phyloP scores from a whole-genome alignment of 92 coral and sea anemone species.

The Umimayanthus kanabou region DNA sequence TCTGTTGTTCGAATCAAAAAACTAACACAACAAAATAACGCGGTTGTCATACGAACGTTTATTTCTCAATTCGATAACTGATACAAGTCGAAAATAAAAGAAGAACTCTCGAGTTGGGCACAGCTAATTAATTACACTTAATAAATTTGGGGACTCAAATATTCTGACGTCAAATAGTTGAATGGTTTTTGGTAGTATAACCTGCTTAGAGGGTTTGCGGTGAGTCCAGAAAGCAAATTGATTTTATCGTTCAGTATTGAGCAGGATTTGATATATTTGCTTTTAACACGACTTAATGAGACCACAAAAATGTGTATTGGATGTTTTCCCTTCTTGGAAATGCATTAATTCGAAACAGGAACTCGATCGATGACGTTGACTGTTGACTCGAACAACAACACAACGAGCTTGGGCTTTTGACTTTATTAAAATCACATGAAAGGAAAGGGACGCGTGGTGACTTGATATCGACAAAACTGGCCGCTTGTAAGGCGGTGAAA shows the following conservation, averaged over 20 bases:
- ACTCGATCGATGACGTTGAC: neutral
- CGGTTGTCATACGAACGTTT: neutral
- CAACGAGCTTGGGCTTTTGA: neutral
- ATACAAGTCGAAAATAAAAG: neutral
- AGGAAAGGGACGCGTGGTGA: neutral
- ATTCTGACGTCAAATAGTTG: neutral
- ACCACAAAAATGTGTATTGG: constrained; percentile 17
- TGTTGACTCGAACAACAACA: neutral
- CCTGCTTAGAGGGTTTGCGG: constrained; percentile 33
- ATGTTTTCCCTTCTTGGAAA: neutral
- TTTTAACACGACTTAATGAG: neutral
- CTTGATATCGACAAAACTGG: neutral
- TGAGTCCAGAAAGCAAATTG: neutral
- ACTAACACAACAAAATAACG: neutral
- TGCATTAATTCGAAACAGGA: neutral
- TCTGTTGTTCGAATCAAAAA: neutral
- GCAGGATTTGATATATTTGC: constrained; percentile 9
- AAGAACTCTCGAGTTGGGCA: neutral
- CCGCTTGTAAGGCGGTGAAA: neutral
- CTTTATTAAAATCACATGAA: neutral
- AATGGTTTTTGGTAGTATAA: neutral
- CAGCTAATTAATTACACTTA: neutral
- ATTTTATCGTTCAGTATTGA: constrained; percentile 15
- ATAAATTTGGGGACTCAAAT: neutral
- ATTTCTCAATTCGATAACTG: neutral